These are phyloP conservation scores for Papilio elwesi DNA, from an alignment of 2,888 invertebrate genomes.

Conservation along the genomic window DNA sequence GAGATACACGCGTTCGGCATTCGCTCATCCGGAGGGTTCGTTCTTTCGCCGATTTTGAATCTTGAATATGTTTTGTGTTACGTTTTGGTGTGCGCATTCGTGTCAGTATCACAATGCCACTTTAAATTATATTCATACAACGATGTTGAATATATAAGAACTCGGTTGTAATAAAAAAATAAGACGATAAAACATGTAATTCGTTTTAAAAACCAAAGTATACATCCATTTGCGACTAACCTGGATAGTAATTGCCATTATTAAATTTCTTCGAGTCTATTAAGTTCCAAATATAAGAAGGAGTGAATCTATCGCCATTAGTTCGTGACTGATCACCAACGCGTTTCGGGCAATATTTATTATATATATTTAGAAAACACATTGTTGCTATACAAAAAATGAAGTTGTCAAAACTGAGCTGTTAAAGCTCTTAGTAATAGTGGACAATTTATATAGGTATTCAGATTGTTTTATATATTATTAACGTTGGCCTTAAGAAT, in stretches of 20 bases:
- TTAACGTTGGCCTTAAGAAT: conserved; percentile 70
- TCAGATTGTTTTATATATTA: conserved; percentile 73
- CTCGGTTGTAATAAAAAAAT: neutral
- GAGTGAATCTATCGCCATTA: too few relatives aligned
- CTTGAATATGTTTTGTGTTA: conserved; percentile 49
- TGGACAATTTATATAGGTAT: conserved; percentile 56
- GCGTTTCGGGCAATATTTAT: too few relatives aligned
- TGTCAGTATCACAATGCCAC: neutral
- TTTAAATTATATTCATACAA: conserved; percentile 10
- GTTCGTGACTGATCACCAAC: too few relatives aligned
- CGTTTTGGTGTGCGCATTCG: conserved; percentile 32
- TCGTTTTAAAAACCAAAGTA: neutral
- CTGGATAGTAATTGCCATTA: too few relatives aligned
- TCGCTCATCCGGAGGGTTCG: conserved; percentile 71
- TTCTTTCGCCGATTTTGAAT: conserved; percentile 55
- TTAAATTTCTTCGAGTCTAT: too few relatives aligned
- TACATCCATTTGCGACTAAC: too few relatives aligned
- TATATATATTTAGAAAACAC: neutral
- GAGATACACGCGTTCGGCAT: conserved; percentile 67
- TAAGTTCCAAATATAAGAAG: too few relatives aligned
- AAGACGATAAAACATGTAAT: neutral
- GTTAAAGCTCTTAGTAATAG: conserved; percentile 34
- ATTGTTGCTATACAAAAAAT: conserved; percentile 25
- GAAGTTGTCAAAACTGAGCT: conserved; percentile 39
- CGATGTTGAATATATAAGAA: neutral